Percentiles rank a stretch among this genome's conserved stretches.
These are phyloP conservation scores for Caranx melampygus DNA, from an alignment of 2,113 vertebrate genomes.

Conservation along the genomic window DNA sequence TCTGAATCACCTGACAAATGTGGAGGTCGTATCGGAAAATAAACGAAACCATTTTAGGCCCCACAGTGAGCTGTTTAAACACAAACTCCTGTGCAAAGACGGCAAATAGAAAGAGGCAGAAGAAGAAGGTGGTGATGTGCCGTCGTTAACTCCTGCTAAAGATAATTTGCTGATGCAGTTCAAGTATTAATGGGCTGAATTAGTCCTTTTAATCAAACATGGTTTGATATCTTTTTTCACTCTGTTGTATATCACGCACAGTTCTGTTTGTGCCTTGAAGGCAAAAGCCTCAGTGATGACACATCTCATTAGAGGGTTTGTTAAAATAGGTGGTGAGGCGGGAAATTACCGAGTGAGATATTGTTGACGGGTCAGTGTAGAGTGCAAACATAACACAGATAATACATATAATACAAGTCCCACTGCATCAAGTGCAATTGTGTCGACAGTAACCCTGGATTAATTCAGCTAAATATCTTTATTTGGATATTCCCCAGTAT, in stretches of 20 bases:
- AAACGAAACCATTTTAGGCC: not conserved
- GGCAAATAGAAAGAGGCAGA: not conserved
- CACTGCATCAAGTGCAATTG: not conserved
- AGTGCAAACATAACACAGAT: slow-evolving; percentile 3
- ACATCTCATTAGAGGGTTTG: not conserved
- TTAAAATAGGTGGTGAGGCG: slow-evolving; percentile 28
- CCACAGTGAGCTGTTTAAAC: not conserved
- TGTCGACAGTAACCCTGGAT: not conserved
- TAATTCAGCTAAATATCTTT: slow-evolving; percentile 1
- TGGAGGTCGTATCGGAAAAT: not conserved
- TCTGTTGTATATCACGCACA: no score
- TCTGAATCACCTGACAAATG: not conserved
- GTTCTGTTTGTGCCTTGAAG: not conserved
- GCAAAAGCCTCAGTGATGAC: slow-evolving; percentile 12
- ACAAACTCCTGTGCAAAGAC: not conserved
- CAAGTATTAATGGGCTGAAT: slow-evolving; percentile 7
- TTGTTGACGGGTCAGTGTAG: not conserved
- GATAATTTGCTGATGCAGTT: slow-evolving; percentile 35
- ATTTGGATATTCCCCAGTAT: not conserved
- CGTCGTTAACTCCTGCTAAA: slow-evolving; percentile 21
- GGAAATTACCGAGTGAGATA: slow-evolving; percentile 12
- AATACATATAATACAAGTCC: no score
- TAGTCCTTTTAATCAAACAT: slow-evolving; percentile 1
- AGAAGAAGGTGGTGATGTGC: not conserved
- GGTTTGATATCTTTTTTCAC: not conserved